phyloP scores from a whole-genome alignment of 1,140 invertebrate genomes.

The Brachionus asplanchnoidis region DNA sequence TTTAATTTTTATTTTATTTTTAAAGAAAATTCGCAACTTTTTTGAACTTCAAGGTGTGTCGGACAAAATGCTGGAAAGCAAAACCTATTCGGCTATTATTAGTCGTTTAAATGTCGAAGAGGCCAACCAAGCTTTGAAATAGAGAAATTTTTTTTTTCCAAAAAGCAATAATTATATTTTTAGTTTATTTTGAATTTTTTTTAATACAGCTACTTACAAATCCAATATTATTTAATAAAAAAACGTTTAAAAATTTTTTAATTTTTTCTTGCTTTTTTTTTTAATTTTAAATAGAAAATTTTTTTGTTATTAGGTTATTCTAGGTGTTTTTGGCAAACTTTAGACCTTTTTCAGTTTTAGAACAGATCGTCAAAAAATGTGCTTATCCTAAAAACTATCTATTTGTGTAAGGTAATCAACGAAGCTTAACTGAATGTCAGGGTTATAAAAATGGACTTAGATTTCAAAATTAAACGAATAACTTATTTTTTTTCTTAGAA shows the following conservation, averaged over 20 bases:
- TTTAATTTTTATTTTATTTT: conserved; percentile 48
- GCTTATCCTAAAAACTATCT: too few species aligned
- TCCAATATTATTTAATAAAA: neutral
- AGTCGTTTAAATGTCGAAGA: conserved; percentile 92
- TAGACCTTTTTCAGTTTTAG: too few species aligned
- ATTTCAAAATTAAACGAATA: too few species aligned
- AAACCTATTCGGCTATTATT: conserved; percentile 86
- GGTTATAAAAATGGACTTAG: too few species aligned
- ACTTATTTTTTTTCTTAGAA: too few species aligned
- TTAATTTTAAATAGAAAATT: too few species aligned
- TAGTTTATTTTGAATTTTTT: neutral
- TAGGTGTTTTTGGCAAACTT: too few species aligned
- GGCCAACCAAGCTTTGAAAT: conserved; percentile 61
- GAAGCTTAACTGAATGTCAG: too few species aligned
- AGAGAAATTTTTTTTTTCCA: neutral
- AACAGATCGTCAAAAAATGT: too few species aligned
- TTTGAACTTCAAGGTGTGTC: conserved; percentile 97
- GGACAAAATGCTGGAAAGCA: conserved; percentile 94
- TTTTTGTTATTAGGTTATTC: too few species aligned
- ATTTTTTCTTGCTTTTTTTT: too few species aligned
- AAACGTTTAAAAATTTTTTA: neutral
- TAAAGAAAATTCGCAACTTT: conserved; percentile 94
- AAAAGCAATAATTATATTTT: conserved; percentile 6
- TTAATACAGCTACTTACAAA: neutral
- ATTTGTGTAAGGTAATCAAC: too few species aligned